Percentiles rank a stretch among this genome's conserved stretches.
Evolutionary conservation across 2,888 invertebrate species (phyloP).

Genomic region (Emmelina monodactyla): DNA sequence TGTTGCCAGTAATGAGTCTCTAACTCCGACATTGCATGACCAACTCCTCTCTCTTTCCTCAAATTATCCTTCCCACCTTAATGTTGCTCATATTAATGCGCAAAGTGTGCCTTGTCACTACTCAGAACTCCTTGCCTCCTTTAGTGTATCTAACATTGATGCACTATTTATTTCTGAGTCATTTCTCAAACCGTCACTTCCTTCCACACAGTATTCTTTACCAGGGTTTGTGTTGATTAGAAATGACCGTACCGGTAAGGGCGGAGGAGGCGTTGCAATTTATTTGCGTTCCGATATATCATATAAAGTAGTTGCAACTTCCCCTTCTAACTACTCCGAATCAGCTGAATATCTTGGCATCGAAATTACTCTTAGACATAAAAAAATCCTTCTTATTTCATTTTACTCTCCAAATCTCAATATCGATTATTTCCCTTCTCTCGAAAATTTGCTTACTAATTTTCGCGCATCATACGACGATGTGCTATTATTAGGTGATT

Average conservation of each 20-base stretch:
- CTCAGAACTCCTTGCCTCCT: too few relatives aligned
- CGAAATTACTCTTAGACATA: not conserved
- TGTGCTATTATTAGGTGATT: constrained; percentile 13
- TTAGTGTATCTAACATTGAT: constrained; percentile 1
- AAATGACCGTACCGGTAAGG: constrained; percentile 3
- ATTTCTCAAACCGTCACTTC: constrained; percentile 5
- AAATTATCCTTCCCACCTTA: too few relatives aligned
- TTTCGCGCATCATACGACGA: constrained; percentile 9
- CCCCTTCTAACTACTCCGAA: not conserved
- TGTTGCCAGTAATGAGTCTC: too few relatives aligned
- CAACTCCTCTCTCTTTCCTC: too few relatives aligned
- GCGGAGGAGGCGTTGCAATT: constrained; percentile 5
- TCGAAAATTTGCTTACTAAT: constrained; percentile 5
- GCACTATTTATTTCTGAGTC: constrained; percentile 2
- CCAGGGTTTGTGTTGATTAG: constrained; percentile 2
- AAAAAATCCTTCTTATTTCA: not conserved
- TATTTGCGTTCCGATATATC: constrained; percentile 3
- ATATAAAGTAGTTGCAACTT: not conserved
- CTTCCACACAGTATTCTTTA: not conserved
- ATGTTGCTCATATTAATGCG: too few relatives aligned
- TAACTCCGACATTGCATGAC: too few relatives aligned
- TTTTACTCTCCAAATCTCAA: constrained; percentile 4
- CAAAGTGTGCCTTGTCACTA: too few relatives aligned
- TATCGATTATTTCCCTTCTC: not conserved
- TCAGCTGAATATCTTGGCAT: constrained; percentile 4